phyloP scores from a whole-genome alignment of 2,113 vertebrate genomes.

The Coregonus clupeaformis region DNA sequence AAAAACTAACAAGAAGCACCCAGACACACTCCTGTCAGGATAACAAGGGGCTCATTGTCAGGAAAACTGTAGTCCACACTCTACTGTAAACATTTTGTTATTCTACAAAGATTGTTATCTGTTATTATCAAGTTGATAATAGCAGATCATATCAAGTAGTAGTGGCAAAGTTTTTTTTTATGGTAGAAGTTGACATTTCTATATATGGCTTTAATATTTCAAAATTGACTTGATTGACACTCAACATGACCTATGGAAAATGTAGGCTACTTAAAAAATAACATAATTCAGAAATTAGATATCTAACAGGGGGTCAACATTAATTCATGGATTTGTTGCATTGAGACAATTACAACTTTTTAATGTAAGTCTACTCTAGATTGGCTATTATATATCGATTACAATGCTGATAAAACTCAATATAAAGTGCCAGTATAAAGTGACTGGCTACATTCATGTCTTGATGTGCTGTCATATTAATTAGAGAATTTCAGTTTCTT shows the following conservation, averaged over 20 bases:
- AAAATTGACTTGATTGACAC: no score
- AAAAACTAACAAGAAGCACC: neutral
- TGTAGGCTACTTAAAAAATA: no score
- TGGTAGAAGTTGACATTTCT: no score
- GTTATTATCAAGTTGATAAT: neutral
- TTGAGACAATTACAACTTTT: no score
- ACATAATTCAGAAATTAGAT: no score
- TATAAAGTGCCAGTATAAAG: neutral
- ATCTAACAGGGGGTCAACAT: no score
- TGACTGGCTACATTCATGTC: no score
- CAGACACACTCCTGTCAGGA: conserved; percentile 23
- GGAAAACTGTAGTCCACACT: neutral
- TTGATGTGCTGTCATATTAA: neutral
- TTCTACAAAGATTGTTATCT: neutral
- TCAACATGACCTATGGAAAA: no score
- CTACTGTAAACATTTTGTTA: neutral
- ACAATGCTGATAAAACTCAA: neutral
- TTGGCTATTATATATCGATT: neutral
- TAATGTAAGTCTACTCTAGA: no score
- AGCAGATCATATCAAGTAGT: neutral
- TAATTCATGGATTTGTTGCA: no score
- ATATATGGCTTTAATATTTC: no score
- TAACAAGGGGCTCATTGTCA: neutral
- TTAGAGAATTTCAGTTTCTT: neutral
- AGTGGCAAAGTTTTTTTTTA: no score